These are phyloP conservation scores for Colletes gigas DNA, from an alignment of 1,140 invertebrate genomes.

Conservation along the genomic window DNA sequence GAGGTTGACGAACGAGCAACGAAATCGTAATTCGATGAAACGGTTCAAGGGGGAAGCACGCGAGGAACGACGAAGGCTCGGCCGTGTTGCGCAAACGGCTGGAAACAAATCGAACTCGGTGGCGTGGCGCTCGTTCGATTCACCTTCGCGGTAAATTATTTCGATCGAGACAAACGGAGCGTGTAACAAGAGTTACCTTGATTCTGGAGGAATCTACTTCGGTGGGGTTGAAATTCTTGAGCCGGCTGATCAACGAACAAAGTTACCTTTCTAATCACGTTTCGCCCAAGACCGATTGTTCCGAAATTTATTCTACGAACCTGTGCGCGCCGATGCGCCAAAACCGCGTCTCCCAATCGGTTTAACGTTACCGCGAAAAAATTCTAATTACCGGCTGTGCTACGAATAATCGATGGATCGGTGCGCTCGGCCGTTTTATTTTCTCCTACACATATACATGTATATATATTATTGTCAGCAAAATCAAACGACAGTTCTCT, in stretches of 20 bases:
- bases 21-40: constrained; percentile 19
- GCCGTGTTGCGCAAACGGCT: constrained; percentile 18
- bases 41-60: background rate
- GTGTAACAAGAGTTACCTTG: constrained; percentile 54
- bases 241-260: constrained; percentile 76
- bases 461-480: background rate
- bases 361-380: constrained; percentile 75
- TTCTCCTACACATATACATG: background rate
- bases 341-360: constrained; percentile 70
- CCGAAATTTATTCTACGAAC: constrained; percentile 69
- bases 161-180: constrained; percentile 51
- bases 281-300: constrained; percentile 67
- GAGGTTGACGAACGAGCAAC: too few species aligned
- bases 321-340: constrained; percentile 48
- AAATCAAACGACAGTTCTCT: background rate
- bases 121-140: constrained; percentile 9
- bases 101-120: constrained; percentile 20
- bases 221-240: constrained; percentile 71
- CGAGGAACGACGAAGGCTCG: background rate
- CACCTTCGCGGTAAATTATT: constrained; percentile 41
- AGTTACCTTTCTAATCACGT: constrained; percentile 77
- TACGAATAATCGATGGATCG: constrained; percentile 72
- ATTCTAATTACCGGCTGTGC: constrained; percentile 75
- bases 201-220: constrained; percentile 59
- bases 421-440: constrained; percentile 57